Evolutionary conservation across 2,113 vertebrate genomes (phyloP), one percentile per base, ranked within the genome.

Genomic region (Chaetodon trifascialis): DNA sequence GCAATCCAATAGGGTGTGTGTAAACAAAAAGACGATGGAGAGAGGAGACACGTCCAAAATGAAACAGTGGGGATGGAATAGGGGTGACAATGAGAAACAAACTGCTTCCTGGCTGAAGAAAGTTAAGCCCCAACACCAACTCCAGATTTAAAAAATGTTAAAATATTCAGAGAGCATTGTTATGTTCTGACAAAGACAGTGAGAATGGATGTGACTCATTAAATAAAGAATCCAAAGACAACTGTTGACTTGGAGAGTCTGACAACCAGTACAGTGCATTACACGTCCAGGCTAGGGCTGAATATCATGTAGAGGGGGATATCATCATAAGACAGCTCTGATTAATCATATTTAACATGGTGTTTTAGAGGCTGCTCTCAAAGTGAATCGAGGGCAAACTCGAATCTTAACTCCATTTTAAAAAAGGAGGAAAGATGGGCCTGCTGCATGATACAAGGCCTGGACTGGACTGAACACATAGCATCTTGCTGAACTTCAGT

Each of bases 331-430:
- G 38, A 11, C 59, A 15, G 38, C n/a, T 68, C 25, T 40, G 44
- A 80, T 76, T 19, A 60, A 51, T 85, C 77, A 68, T 51, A 49
- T 63, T 77, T n/a, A 51, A 58, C 72, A 54, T 2, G 52, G 54
- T 36, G 46, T 60, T 68, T 68, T n/a, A 34, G n/a, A 42, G n/a
- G 30, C 60, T 34, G 73, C 58, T 70, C 11, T 47, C 58, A 69
- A 17, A 34, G 55, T 10, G 21, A 25, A 56, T 36, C 1, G 4
- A 65, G 6, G 10, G 15, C 58, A 40, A 46, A 8, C 36, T 1
- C n/a, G 30, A n/a, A n/a, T n/a, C n/a, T 47, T 36, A 21, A 23
- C 25, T 17, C 4, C 23, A 16, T 9, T 60, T 60, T 11, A 11
- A 19, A 11, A 40, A 62, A 42, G 12, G 11, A 40, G 5, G 60